Evolutionary conservation across 2,888 invertebrate genomes (phyloP).

Genomic region (Yponomeuta plumbellus): DNA sequence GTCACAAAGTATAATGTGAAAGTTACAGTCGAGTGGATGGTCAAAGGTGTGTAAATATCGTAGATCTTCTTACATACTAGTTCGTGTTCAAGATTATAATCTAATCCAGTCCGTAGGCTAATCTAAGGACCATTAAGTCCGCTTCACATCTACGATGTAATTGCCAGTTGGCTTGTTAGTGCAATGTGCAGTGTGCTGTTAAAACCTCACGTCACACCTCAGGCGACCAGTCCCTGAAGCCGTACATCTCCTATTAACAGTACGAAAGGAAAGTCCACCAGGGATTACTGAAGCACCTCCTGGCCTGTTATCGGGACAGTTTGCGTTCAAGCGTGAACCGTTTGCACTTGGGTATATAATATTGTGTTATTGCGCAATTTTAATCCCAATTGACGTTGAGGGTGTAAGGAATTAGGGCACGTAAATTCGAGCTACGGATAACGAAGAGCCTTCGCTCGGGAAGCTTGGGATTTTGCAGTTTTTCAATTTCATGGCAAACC

Average conservation of each 20-base stretch:
- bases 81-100: neutral
- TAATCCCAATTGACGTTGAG: neutral
- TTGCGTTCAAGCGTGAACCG: neutral
- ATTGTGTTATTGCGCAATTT: neutral
- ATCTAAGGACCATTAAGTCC: neutral
- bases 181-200: slow-evolving; percentile 5
- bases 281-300: neutral
- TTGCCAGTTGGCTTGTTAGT: slow-evolving; percentile 9
- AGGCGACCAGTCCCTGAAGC: slow-evolving; percentile 32
- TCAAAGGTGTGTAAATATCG: neutral
- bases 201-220: slow-evolving; percentile 24
- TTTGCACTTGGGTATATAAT: neutral
- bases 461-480: too few relatives aligned
- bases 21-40: too few relatives aligned
- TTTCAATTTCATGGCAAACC: too few relatives aligned
- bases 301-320: neutral
- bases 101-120: neutral
- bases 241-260: neutral
- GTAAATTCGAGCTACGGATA: too few relatives aligned
- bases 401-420: too few relatives aligned
- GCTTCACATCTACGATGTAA: neutral
- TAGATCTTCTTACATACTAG: neutral
- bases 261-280: neutral
- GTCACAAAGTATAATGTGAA: too few relatives aligned
- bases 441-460: too few relatives aligned